Percentiles rank a stretch among this genome's conserved stretches.
Evolutionary conservation across 2,113 vertebrate genomes (phyloP).

Genomic region (Callospermophilus lateralis): DNA sequence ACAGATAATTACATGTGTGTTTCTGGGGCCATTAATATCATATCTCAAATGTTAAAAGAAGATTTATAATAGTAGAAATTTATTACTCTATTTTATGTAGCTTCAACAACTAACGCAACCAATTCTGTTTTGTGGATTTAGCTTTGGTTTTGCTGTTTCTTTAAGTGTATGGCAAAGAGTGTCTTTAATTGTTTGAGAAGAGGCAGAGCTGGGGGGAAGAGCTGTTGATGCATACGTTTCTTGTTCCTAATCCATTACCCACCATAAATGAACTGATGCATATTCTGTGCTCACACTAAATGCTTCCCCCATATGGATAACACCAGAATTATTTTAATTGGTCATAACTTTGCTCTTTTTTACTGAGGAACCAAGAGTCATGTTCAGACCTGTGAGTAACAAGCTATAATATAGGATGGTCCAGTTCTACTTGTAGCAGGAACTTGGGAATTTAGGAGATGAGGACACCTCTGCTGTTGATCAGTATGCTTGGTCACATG

Average conservation of each 20-base stretch:
- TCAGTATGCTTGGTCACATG: rapidly evolving
- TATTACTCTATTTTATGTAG: neutral
- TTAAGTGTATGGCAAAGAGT: neutral
- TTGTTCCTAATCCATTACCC: neutral
- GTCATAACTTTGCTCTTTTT: neutral
- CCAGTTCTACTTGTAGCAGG: neutral
- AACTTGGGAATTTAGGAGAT: neutral
- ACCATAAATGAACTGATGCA: neutral
- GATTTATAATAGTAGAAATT: neutral
- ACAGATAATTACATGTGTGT: neutral
- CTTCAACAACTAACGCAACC: neutral
- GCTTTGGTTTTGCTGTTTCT: neutral
- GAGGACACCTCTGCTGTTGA: rapidly evolving
- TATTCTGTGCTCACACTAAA: neutral
- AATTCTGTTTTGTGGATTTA: neutral
- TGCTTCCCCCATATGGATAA: too few species aligned
- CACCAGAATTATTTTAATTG: neutral
- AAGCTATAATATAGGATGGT: neutral
- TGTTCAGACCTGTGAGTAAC: neutral
- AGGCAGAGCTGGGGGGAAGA: neutral
- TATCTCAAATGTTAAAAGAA: neutral
- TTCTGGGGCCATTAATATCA: neutral
- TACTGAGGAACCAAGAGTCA: neutral
- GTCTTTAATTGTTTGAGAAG: neutral
- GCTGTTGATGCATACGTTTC: neutral